A percentile compares a stretch with the other conserved stretches of the same genome.
These are phyloP conservation scores for Yponomeuta cagnagella DNA, from an alignment of 2,888 invertebrate species.

Conservation along the genomic window DNA sequence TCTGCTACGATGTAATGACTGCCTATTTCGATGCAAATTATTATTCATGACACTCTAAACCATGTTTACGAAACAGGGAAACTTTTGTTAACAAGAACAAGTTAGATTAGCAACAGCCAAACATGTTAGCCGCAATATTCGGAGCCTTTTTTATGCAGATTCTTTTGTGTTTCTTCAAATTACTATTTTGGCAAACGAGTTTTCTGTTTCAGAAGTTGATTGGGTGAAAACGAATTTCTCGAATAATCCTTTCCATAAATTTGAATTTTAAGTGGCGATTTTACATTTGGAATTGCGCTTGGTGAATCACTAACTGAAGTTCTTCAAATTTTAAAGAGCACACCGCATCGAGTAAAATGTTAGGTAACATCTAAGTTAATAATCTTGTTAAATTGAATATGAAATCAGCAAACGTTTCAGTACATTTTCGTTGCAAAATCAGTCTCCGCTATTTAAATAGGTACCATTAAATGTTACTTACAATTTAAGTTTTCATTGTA, in stretches of 20 bases:
- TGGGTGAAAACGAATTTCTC: not conserved
- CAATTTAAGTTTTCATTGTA: too few species aligned
- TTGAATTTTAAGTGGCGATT: too few species aligned
- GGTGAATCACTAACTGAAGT: too few species aligned
- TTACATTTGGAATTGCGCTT: too few species aligned
- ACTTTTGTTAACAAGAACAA: not conserved
- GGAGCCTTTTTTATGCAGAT: not conserved
- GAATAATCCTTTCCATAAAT: too few species aligned
- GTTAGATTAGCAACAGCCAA: not conserved
- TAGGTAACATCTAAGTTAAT: too few species aligned
- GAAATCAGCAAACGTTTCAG: too few species aligned
- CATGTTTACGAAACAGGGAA: not conserved
- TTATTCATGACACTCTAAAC: constrained; percentile 1
- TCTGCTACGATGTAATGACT: not conserved
- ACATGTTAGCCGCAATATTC: not conserved
- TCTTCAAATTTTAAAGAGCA: too few species aligned
- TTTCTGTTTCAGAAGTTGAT: not conserved
- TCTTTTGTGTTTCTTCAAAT: not conserved
- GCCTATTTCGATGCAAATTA: constrained; percentile 1
- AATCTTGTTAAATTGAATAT: too few species aligned
- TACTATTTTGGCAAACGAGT: not conserved
- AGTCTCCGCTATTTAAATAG: too few species aligned
- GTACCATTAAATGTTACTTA: not conserved
- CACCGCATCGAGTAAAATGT: too few species aligned
- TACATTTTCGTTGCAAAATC: too few species aligned